Base-by-base conservation (phyloP, 2,113 vertebrate species). In the Crocuta crocuta region DNA sequence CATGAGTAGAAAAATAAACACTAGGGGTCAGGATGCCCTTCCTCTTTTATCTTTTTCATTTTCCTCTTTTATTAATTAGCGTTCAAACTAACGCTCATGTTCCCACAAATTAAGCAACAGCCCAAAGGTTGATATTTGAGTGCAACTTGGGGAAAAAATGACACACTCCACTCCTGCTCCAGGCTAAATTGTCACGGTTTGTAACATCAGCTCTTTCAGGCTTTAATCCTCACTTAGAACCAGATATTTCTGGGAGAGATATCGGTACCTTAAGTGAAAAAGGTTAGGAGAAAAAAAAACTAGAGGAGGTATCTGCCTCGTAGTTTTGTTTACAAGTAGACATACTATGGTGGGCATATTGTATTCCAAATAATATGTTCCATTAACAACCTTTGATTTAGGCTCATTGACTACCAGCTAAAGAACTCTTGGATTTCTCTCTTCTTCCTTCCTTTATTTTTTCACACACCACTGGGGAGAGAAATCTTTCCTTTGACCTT, bases 51-150 rank as follows among this genome's bases (percentile, higher is more conserved):
- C 55, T 93, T 97, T 95, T 91, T 84, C 79, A 28, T 93, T 81
- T 95, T 86, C 48, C 10, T 85, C 58, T 78, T 91, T 92, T 78
- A 85, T 95, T 96, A 98, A 85, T 90, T 92, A 97, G 74, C 61
- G 68, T 84, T 81, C 94, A 95, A 82, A 97, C 76, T 78, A 88
- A 84, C 61, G 71, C n/a, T 89, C 78, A 15, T 84, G 11, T 89
- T 92, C 76, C 89, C 96, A 53, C 66, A 97, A 95, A 97, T 95
- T 78, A 97, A 97, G 89, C 26, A 86, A 90, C 23, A 92, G 74
- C 55, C 92, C 74, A 96, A 96, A 97, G 94, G 94, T 21, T 92
- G 88, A 78, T 96, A 95, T 97, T 95, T 97, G 74, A 97, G 95
- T 74, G 87, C 68, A 94, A 84, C 16, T 28, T 78, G 45, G 43